Percentiles rank a stretch among this genome's conserved stretches.
Conservation (phyloP, 2,888 invertebrate genomes). For the Trissoscelio sp. region DNA sequence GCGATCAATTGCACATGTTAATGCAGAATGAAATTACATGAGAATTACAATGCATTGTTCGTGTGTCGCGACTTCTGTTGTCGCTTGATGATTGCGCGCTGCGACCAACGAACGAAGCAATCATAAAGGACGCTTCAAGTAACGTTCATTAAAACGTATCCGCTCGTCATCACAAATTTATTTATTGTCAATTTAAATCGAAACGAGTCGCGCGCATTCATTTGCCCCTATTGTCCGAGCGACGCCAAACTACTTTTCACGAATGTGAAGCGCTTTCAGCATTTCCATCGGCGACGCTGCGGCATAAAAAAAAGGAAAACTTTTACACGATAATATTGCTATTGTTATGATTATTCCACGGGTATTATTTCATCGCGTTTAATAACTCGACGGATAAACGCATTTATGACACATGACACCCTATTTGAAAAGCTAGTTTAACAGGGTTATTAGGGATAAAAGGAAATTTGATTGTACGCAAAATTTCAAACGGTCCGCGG, state of each 20-base stretch:
- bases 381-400: conserved; percentile 36
- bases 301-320: conserved; percentile 27
- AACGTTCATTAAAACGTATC: conserved; percentile 71
- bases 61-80: conserved; percentile 34
- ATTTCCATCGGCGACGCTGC: conserved; percentile 11
- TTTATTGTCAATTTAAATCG: conserved; percentile 65
- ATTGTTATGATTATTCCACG: conserved; percentile 49
- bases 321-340: conserved; percentile 46
- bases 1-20: conserved; percentile 43
- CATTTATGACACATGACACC: conserved; percentile 27
- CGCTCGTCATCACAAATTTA: conserved; percentile 58
- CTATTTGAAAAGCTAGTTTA: conserved; percentile 40
- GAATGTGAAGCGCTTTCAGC: conserved; percentile 24
- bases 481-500: conserved; percentile 35
- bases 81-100: conserved; percentile 17
- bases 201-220: conserved; percentile 60
- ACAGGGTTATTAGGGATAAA: conserved; percentile 45
- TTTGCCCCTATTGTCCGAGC: conserved; percentile 60
- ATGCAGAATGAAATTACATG: conserved; percentile 24
- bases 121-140: conserved; percentile 54
- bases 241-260: conserved; percentile 40
- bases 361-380: conserved; percentile 30
- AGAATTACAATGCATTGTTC: conserved; percentile 41
- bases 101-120: conserved; percentile 20
- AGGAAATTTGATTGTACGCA: conserved; percentile 26